A percentile compares a stretch with the other conserved stretches of the same genome.
These are phyloP conservation scores for Heliconius erato DNA, from an alignment of 2,888 invertebrate species.

Conservation along the genomic window DNA sequence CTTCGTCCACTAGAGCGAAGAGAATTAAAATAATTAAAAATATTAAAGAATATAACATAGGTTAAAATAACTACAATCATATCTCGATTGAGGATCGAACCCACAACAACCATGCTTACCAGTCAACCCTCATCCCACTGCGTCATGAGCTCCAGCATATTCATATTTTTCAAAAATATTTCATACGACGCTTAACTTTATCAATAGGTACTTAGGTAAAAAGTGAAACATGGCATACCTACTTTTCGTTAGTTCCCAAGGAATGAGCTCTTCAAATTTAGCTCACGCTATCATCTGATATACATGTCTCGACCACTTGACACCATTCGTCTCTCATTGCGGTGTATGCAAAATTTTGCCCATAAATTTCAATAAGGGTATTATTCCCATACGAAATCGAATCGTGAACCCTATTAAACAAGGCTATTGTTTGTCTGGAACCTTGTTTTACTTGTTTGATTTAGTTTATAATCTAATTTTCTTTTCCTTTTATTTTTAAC, in stretches of 20 bases:
- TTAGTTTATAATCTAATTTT: too few species aligned
- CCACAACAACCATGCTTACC: too few species aligned
- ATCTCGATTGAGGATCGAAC: too few species aligned
- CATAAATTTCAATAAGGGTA: background rate
- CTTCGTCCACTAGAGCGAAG: too few species aligned
- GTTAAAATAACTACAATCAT: too few species aligned
- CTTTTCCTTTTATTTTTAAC: too few species aligned
- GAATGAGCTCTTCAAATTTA: slow-evolving; percentile 13
- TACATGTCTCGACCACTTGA: slow-evolving; percentile 19
- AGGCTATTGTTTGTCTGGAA: too few species aligned
- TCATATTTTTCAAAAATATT: background rate
- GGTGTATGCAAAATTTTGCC: slow-evolving; percentile 17
- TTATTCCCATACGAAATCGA: background rate
- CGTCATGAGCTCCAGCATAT: too few species aligned
- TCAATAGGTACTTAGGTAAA: background rate
- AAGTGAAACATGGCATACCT: background rate
- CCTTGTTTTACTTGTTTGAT: too few species aligned
- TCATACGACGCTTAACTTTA: background rate
- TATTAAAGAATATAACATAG: too few species aligned
- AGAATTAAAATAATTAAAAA: too few species aligned
- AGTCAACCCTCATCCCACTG: too few species aligned
- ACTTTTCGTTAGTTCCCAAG: slow-evolving; percentile 13
- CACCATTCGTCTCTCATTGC: slow-evolving; percentile 23
- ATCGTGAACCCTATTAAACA: background rate
- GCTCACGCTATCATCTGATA: slow-evolving; percentile 27